These are phyloP conservation scores for Eudasyphora cyanicolor DNA, from an alignment of 2,888 invertebrate genomes.

Conservation along the genomic window DNA sequence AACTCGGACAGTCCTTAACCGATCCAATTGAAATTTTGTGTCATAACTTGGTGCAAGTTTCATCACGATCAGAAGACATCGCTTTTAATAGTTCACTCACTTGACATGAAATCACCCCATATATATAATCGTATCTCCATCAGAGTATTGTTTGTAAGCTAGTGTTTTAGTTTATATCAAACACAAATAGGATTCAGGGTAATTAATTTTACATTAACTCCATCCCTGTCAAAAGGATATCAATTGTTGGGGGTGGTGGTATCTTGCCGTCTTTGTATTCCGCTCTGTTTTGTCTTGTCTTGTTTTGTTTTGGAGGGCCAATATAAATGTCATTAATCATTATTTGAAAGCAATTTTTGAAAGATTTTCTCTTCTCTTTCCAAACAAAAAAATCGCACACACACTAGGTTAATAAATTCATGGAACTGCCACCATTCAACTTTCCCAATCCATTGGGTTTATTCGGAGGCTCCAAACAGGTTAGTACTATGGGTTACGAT, in stretches of 20 bases:
- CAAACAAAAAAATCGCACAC: background rate
- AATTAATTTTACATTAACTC: conserved; percentile 14
- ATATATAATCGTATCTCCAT: too few species aligned
- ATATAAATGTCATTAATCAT: conserved; percentile 35
- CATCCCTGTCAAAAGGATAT: conserved; percentile 18
- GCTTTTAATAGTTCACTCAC: too few species aligned
- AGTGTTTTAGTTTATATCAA: background rate
- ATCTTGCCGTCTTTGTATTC: background rate
- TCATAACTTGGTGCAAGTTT: too few species aligned
- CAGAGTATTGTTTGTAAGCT: too few species aligned
- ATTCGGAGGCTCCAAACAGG: conserved; percentile 88
- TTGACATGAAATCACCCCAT: too few species aligned
- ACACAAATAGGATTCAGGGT: background rate
- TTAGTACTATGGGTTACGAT: conserved; percentile 77
- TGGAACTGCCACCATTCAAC: conserved; percentile 92
- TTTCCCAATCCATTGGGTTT: conserved; percentile 89
- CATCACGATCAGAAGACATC: too few species aligned
- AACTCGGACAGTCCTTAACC: too few species aligned
- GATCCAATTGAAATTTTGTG: too few species aligned
- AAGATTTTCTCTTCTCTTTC: conserved; percentile 25
- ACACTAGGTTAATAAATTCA: conserved; percentile 88
- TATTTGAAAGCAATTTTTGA: conserved; percentile 16
- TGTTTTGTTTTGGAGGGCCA: conserved; percentile 9
- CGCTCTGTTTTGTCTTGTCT: background rate
- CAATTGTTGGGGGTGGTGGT: background rate